Base-by-base conservation (phyloP, 2,797 vertebrate genomes). In the Yasuhikotakia modesta region DNA sequence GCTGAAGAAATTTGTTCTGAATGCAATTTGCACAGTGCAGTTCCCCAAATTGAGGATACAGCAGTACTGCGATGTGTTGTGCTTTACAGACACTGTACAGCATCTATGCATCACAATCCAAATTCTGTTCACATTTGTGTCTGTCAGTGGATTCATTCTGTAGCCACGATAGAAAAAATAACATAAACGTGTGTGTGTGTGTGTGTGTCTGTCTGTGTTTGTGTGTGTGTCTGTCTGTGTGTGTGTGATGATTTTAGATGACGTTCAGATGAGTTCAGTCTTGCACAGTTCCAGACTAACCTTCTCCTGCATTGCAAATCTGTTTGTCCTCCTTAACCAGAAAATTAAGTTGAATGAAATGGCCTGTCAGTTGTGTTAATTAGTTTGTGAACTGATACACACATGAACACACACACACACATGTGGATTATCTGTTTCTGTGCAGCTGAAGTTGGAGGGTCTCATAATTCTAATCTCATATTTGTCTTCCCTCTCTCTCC, bases 381-480 rank as follows among this genome's bases (percentile, higher is more conserved):
- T 79, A 65, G 78, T 79, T 76, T 77, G 71, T 67, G 78, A 53
- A 75, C 45, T 63, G 32, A 64, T 17, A 35, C 30, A 35, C 79
- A 43, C 55, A 17, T 13, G 57, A 30, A 46, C 50, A 50, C 16
- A 32, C 53, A 50, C 16, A 32, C 53, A 58, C 22, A 8, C 8
- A 13, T 43, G 32, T 8, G 43, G 79, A 82, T 82, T 79, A 81
- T 83, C 70, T 48, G 76, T 66, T 70, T 22, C 53, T 76, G 53
- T 64, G 79, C 81, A 84, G 88, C 79, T 82, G 70, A 80, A 76
- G 79, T 83, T 73, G 43, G 78, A 60, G 63, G 69, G 72, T 55
- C 61, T 83, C 55, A 21, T 73, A 81, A 85, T 67, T 81, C 60
- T 86, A 83, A 86, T 85, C 85, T 85, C 57, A 35, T 67, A 71